Conservation (phyloP, 1,140 invertebrate species). For the Cataglyphis hispanica region DNA sequence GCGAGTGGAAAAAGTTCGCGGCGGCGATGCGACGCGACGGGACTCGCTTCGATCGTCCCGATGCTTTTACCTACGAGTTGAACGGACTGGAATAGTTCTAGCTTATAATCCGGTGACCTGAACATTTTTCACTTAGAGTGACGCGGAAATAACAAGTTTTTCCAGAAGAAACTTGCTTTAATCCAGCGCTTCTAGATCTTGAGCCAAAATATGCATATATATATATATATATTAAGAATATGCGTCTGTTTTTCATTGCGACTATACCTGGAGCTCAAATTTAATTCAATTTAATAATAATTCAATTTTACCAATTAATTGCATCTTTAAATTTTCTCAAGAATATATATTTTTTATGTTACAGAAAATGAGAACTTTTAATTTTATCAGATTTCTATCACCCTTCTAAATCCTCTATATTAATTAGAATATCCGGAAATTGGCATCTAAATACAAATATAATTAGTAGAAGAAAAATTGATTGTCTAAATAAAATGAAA, state of each 20-base stretch:
- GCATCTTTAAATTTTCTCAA: neutral
- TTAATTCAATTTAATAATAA: too few species aligned
- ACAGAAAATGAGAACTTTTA: neutral
- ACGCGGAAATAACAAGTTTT: slow-evolving; percentile 41
- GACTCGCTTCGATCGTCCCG: slow-evolving; percentile 38
- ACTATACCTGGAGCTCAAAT: neutral
- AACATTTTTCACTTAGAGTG: neutral
- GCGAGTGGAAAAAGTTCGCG: slow-evolving; percentile 54
- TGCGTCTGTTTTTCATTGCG: neutral
- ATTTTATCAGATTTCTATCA: neutral
- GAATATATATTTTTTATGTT: neutral
- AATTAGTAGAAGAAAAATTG: neutral
- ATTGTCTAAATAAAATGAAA: neutral
- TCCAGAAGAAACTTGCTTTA: slow-evolving; percentile 5
- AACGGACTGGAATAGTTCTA: slow-evolving; percentile 6
- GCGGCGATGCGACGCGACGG: slow-evolving; percentile 25
- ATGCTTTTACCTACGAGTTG: slow-evolving; percentile 28
- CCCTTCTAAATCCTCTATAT: too few species aligned
- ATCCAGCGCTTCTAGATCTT: neutral
- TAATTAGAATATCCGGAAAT: neutral
- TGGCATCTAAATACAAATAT: neutral
- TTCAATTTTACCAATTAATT: too few species aligned
- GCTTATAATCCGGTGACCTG: slow-evolving; percentile 39
- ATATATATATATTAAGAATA: neutral
- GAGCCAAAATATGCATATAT: neutral